phyloP scores from a whole-genome alignment of 2,888 invertebrate genomes.

The Acrobasis repandana region DNA sequence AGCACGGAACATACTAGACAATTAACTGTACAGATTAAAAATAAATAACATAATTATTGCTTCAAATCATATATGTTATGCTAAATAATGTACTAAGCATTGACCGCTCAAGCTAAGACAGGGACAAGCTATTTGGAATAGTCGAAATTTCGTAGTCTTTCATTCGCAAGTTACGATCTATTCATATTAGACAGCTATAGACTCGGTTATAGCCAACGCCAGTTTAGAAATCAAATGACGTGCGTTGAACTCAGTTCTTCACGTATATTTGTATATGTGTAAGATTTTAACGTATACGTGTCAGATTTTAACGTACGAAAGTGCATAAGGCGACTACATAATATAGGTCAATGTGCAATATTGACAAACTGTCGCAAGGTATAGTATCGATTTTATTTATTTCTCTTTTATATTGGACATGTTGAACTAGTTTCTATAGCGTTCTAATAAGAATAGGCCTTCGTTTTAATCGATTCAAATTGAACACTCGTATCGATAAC shows the following conservation, averaged over 20 bases:
- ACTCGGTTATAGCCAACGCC: background rate
- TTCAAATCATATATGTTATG: conserved; percentile 14
- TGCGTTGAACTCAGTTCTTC: background rate
- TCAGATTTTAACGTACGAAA: too few relatives aligned
- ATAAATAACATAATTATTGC: conserved; percentile 14
- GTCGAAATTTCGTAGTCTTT: conserved; percentile 21
- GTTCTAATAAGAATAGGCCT: conserved; percentile 13
- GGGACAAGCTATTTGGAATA: conserved; percentile 20
- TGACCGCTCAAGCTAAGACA: conserved; percentile 14
- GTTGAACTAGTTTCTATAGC: background rate
- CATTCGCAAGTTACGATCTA: conserved; percentile 4
- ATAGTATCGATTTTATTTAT: background rate
- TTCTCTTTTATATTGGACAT: background rate
- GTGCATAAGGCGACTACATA: too few relatives aligned
- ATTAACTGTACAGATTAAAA: conserved; percentile 19
- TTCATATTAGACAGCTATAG: background rate
- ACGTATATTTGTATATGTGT: too few relatives aligned
- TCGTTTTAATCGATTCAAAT: conserved; percentile 12
- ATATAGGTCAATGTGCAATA: background rate
- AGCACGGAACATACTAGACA: conserved; percentile 6
- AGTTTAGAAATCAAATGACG: background rate
- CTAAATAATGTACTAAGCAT: conserved; percentile 14
- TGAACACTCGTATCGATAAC: conserved; percentile 16
- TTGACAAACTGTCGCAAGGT: background rate
- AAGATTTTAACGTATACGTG: too few relatives aligned